phyloP scores from a whole-genome alignment of 2,888 invertebrate genomes.

The Deilephila elpenor region DNA sequence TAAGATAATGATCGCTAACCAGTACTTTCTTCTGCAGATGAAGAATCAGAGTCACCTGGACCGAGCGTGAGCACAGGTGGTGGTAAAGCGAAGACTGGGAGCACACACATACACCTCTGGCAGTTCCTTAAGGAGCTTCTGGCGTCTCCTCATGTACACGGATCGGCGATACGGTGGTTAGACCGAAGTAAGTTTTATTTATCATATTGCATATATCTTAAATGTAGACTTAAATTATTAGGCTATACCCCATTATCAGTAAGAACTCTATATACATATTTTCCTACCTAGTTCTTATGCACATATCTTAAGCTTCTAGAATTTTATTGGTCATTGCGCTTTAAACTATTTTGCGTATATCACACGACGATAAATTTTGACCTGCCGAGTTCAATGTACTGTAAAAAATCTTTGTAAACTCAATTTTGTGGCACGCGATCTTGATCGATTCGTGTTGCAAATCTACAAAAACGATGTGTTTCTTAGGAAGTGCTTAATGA shows the following conservation, averaged over 20 bases:
- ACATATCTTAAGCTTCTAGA: neutral
- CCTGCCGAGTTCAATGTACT: neutral
- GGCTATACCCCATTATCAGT: no score
- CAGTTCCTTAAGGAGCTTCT: conserved; percentile 98
- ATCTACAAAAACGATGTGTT: no score
- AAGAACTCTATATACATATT: neutral
- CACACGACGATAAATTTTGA: neutral
- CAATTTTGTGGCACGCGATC: neutral
- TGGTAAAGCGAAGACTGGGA: conserved; percentile 82
- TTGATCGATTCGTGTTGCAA: no score
- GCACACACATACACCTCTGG: conserved; percentile 98
- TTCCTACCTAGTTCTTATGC: conserved; percentile 25
- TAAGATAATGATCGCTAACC: neutral
- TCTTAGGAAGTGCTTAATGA: neutral
- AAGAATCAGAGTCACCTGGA: conserved; percentile 83
- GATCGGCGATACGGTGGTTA: conserved; percentile 98
- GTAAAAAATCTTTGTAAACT: neutral
- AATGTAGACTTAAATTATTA: no score
- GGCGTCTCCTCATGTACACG: conserved; percentile 93
- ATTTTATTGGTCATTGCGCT: conserved; percentile 15
- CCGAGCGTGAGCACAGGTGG: conserved; percentile 60
- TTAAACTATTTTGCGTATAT: neutral
- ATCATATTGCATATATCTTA: neutral
- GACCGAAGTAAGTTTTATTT: conserved; percentile 87
- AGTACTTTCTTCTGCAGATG: conserved; percentile 71